Evolutionary conservation across 1,140 invertebrate genomes (phyloP).

Genomic region (Tetramorium simillimum): DNA sequence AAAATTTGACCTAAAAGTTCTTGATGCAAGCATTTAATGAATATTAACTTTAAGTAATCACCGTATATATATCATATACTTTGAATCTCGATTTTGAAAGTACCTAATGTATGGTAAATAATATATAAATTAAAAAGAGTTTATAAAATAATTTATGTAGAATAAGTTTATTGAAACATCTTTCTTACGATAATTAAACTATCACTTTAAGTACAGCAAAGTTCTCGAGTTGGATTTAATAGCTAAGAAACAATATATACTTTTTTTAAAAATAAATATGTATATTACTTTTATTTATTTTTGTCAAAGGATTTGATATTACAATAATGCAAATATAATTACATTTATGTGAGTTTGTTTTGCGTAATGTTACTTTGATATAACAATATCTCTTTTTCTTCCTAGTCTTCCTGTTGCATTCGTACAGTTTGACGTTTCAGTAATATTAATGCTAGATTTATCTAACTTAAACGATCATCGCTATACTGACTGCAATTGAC

Average conservation of each 20-base stretch:
- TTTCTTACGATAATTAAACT: not conserved
- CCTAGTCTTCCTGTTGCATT: not conserved
- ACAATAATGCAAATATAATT: not conserved
- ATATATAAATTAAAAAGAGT: not conserved
- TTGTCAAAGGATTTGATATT: not conserved
- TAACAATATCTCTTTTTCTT: not conserved
- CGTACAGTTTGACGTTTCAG: not conserved
- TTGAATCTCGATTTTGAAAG: not conserved
- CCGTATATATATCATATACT: not conserved
- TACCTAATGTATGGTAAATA: too few relatives aligned
- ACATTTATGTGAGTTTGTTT: not conserved
- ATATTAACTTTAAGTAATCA: too few relatives aligned
- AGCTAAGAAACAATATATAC: too few relatives aligned
- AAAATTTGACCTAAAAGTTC: not conserved
- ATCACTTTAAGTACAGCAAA: not conserved
- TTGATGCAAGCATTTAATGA: not conserved
- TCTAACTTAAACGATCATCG: conserved; percentile 6
- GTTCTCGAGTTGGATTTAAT: not conserved
- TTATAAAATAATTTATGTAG: not conserved
- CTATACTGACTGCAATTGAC: not conserved
- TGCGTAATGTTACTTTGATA: not conserved
- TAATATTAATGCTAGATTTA: not conserved
- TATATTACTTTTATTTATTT: not conserved
- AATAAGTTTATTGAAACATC: too few relatives aligned
- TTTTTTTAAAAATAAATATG: not conserved